phyloP scores from a whole-genome alignment of 2,113 vertebrate species.

The Macrotus californicus region DNA sequence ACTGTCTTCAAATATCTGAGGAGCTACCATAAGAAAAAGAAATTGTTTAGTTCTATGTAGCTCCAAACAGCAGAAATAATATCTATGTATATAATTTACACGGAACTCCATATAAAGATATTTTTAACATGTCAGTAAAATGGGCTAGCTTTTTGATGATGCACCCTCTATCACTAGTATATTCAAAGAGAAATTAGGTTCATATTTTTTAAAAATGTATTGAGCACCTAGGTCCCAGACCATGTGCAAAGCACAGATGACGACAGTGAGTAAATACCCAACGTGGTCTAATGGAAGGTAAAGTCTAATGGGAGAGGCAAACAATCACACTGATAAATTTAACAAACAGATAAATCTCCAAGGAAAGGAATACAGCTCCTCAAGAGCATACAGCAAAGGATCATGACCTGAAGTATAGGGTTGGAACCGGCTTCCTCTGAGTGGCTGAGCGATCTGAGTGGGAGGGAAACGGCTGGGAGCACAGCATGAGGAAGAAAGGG shows the following conservation, averaged over 20 bases:
- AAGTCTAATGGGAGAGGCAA: background rate
- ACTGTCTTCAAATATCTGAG: background rate
- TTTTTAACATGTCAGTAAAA: background rate
- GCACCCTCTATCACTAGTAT: background rate
- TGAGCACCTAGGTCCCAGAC: background rate
- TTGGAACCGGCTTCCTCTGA: conserved; percentile 11
- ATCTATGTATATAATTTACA: background rate
- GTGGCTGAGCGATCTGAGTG: background rate
- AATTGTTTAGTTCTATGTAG: background rate
- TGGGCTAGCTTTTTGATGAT: background rate
- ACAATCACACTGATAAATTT: background rate
- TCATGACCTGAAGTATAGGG: background rate
- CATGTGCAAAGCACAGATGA: background rate
- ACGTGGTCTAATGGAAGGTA: background rate
- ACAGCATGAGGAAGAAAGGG: conserved; percentile 4
- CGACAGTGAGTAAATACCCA: background rate
- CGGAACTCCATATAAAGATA: background rate
- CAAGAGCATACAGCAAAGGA: background rate
- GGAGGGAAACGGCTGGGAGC: conserved; percentile 4
- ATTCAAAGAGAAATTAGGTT: background rate
- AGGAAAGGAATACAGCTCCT: background rate
- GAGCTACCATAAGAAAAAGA: background rate
- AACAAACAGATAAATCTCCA: background rate
- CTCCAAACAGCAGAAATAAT: background rate
- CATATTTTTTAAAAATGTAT: background rate